Evolutionary conservation across 2,888 invertebrate genomes (phyloP).

Genomic region (Agrenia bidenticulata): DNA sequence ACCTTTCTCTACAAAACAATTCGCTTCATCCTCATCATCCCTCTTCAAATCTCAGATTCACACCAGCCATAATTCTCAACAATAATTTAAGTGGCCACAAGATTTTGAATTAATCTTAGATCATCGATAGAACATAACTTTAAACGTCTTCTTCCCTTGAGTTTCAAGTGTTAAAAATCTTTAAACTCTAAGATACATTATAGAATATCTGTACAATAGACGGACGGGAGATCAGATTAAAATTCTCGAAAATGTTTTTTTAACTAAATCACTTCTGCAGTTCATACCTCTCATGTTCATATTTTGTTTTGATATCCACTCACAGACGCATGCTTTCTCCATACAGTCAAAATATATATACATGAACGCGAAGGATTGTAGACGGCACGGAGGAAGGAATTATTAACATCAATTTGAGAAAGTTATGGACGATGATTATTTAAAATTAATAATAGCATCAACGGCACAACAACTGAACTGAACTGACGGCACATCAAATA

Average conservation of each 20-base stretch:
- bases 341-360: slow-evolving; percentile 9
- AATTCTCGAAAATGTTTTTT: slow-evolving; percentile 2
- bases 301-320: background rate
- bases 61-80: too few species aligned
- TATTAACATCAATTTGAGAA: slow-evolving; percentile 4
- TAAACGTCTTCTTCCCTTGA: too few species aligned
- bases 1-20: too few species aligned
- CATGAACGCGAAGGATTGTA: slow-evolving; percentile 4
- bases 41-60: too few species aligned
- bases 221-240: slow-evolving; percentile 11
- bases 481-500: slow-evolving; percentile 32
- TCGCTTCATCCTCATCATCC: too few species aligned
- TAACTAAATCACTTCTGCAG: slow-evolving; percentile 2
- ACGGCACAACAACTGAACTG: slow-evolving; percentile 30
- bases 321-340: background rate
- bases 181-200: too few species aligned
- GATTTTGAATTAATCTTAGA: too few species aligned
- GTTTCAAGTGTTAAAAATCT: too few species aligned
- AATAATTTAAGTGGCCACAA: too few species aligned
- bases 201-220: background rate
- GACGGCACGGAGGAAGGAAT: slow-evolving; percentile 15
- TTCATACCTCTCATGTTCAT: too few species aligned
- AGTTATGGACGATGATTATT: background rate
- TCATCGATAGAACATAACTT: too few species aligned
- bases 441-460: background rate